Percentiles rank a stretch among this genome's conserved stretches.
phyloP scores from a whole-genome alignment of 1,140 invertebrate genomes.

The Mizuhopecten yessoensis region DNA sequence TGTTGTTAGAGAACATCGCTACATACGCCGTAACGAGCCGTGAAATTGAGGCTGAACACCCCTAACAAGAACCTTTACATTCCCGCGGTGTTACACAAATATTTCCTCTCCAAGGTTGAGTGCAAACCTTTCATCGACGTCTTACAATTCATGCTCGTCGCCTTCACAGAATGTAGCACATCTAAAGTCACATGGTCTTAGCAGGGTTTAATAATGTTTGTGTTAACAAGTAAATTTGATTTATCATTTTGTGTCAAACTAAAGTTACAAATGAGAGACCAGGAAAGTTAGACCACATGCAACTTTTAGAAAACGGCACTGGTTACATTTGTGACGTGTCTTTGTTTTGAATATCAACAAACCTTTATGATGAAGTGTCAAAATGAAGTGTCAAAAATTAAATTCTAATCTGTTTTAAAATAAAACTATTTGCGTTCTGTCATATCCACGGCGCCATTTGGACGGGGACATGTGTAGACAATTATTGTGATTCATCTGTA shows the following conservation, averaged over 20 bases:
- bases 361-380: not conserved
- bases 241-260: not conserved
- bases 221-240: not conserved
- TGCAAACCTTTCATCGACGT: slow-evolving; percentile 23
- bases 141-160: not conserved
- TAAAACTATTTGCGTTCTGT: not conserved
- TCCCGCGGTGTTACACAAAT: not conserved
- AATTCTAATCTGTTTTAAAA: slow-evolving; percentile 14
- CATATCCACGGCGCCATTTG: not conserved
- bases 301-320: not conserved
- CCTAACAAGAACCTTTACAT: not conserved
- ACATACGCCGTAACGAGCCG: not conserved
- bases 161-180: not conserved
- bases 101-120: slow-evolving; percentile 14
- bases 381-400: not conserved
- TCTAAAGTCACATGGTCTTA: not conserved
- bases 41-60: not conserved
- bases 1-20: not conserved
- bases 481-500: not conserved
- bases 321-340: not conserved
- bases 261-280: not conserved
- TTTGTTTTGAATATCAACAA: slow-evolving; percentile 2
- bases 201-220: not conserved
- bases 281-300: not conserved
- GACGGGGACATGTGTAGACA: not conserved